These are phyloP conservation scores for Emmelina monodactyla DNA, from an alignment of 2,888 invertebrate genomes.

Conservation along the genomic window DNA sequence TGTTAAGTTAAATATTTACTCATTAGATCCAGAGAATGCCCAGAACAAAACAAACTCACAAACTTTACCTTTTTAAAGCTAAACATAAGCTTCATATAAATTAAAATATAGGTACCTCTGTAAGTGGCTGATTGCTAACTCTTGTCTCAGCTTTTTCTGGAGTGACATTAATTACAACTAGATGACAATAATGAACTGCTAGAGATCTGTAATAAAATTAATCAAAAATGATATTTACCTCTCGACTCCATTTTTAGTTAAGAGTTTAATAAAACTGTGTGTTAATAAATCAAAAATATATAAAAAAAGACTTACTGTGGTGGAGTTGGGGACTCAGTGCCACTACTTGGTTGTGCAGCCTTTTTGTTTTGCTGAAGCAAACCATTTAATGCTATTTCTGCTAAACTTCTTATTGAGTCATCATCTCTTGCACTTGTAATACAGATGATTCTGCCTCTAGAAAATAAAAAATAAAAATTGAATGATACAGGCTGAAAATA, in stretches of 20 bases:
- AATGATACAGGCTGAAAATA: constrained; percentile 6
- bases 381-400: constrained; percentile 86
- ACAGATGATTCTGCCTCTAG: constrained; percentile 85
- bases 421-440: constrained; percentile 90
- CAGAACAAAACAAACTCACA: too few relatives aligned
- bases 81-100: too few relatives aligned
- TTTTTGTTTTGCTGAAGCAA: constrained; percentile 81
- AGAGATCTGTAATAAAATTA: constrained; percentile 59
- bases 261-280: neutral
- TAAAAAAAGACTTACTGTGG: constrained; percentile 25
- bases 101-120: too few relatives aligned
- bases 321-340: constrained; percentile 21
- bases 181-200: constrained; percentile 85
- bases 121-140: constrained; percentile 75
- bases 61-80: too few relatives aligned
- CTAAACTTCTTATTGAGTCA: constrained; percentile 83
- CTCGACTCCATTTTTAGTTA: neutral
- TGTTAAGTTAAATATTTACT: too few relatives aligned
- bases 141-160: constrained; percentile 82
- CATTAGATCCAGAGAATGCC: too few relatives aligned
- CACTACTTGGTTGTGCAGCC: constrained; percentile 25
- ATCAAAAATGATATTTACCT: constrained; percentile 10
- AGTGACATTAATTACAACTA: constrained; percentile 88
- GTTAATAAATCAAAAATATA: too few relatives aligned
- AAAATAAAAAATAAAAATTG: constrained; percentile 39